Percentiles rank a stretch among this genome's conserved stretches.
Evolutionary conservation across 2,113 vertebrate genomes (phyloP).

Genomic region (Pedetes capensis): DNA sequence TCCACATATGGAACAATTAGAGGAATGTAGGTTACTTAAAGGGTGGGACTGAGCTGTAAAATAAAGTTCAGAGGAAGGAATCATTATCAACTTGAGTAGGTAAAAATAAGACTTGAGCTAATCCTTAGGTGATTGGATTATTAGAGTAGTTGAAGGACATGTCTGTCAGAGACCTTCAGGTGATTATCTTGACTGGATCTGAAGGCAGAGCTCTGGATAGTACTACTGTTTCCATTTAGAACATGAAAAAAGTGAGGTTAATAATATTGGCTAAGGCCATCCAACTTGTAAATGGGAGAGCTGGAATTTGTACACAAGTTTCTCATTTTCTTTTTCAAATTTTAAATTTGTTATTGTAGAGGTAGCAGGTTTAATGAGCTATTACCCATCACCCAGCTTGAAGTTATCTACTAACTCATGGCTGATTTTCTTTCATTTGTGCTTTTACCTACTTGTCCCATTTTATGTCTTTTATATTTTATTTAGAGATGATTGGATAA

Average conservation of each 20-base stretch:
- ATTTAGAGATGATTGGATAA: constrained; percentile 20
- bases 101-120: constrained; percentile 30
- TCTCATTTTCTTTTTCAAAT: background rate
- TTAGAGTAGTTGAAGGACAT: background rate
- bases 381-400: background rate
- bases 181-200: constrained; percentile 14
- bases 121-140: constrained; percentile 33
- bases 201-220: constrained; percentile 13
- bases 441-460: background rate
- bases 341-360: constrained; percentile 28
- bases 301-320: constrained; percentile 24
- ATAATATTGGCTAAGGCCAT: background rate
- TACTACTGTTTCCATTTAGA: background rate
- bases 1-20: background rate
- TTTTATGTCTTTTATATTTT: constrained; percentile 1
- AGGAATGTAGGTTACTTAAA: background rate
- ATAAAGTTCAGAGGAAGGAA: constrained; percentile 31
- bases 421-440: background rate
- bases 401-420: background rate
- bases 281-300: background rate
- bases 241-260: constrained; percentile 3
- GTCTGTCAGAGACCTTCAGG: constrained; percentile 25
- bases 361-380: background rate
- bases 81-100: background rate
- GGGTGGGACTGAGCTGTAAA: background rate